Evolutionary conservation across 1,140 invertebrate species (phyloP), one percentile per base, ranked within the genome.

Genomic region (Campoletis sonorensis): DNA sequence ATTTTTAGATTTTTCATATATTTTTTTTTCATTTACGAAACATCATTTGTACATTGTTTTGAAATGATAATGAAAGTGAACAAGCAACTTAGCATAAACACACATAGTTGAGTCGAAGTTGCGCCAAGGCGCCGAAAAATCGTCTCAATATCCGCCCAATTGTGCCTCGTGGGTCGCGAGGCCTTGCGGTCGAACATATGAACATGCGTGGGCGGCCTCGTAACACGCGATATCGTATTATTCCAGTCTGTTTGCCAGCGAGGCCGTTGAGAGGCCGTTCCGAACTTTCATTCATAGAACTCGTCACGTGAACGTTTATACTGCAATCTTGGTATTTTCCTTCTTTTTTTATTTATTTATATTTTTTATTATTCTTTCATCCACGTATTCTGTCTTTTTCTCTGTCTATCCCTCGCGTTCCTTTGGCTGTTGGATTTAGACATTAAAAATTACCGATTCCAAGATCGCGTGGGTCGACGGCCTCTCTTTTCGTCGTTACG

Each of bases 201-300:
- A 70, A 70, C 27, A 27, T 70, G 33, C 81, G 81, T 82, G 72
- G 81, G 64, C 58, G 30, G 11, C 37, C 40, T 45, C 71, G 81
- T 77, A 61, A 71, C 73, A 64, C 45, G 78, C 80, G 67, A 64
- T 68, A 78, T 77, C 71, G 68, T 67, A 81, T 82, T 85, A 85
- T 82, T 82, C 82, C 82, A 83, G 76, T 72, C 84, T 83, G 80
- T 83, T 82, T 85, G 80, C 72, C 68, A 81, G 82, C 70, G 76
- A 85, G 84, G 82, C 58, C 82, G 68, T n/a, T 21, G 72, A 23
- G 51, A 40, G 37, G 72, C 71, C 58, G 45, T 40, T 79, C 67
- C 71, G 61, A 80, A 83, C 82, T 83, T 85, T 83, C 82, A 85
- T 85, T 85, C 84, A 85, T 83, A 82, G 84, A 83, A 81, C 49